Conservation (phyloP, 2,113 vertebrate genomes). For the Lamprotornis superbus region DNA sequence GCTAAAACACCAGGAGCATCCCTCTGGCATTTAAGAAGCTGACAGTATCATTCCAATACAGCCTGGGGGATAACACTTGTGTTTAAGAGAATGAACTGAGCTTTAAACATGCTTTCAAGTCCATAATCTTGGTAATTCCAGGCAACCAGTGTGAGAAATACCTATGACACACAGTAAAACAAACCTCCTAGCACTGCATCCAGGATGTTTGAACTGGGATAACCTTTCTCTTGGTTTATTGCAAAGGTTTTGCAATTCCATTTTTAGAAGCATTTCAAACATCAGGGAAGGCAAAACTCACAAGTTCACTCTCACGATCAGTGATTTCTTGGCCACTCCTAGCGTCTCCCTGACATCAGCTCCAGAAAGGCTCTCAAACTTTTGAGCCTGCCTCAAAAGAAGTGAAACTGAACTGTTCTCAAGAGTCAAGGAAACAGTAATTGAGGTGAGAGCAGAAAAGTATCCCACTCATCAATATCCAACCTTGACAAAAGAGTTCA, state of each 20-base stretch:
- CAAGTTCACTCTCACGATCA: neutral
- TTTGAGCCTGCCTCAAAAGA: neutral
- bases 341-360: neutral
- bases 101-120: neutral
- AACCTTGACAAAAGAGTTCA: neutral
- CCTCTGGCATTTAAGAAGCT: neutral
- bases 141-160: neutral
- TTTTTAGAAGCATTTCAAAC: neutral
- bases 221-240: neutral
- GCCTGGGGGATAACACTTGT: neutral
- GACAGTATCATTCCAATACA: neutral
- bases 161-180: neutral
- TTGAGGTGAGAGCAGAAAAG: neutral
- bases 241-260: neutral
- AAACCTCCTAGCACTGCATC: neutral
- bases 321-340: neutral
- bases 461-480: neutral
- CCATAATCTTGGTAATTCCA: neutral
- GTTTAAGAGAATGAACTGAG: neutral
- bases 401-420: neutral
- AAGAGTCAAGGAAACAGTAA: neutral
- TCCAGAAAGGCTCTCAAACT: neutral
- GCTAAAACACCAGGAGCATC: neutral
- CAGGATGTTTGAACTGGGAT: neutral
- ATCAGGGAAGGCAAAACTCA: neutral